Evolutionary conservation across 2,888 invertebrate genomes (phyloP).

Genomic region (Ophraella communa): DNA sequence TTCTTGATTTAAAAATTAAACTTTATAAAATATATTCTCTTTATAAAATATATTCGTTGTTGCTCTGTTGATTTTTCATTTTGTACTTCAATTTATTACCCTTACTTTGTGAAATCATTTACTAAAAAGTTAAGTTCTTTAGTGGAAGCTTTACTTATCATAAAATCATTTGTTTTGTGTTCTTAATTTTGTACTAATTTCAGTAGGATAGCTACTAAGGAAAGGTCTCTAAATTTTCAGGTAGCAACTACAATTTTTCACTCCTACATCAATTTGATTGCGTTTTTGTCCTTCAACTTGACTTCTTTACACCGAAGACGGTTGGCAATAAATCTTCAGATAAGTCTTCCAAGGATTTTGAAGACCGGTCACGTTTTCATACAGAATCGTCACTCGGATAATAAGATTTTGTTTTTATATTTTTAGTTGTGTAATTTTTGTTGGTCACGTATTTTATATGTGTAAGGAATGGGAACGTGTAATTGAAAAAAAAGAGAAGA

Average conservation of each 20-base stretch:
- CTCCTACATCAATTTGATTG: not conserved
- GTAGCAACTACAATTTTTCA: not conserved
- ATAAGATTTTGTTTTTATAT: conserved; percentile 27
- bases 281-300: conserved; percentile 3
- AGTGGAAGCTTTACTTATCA: no score
- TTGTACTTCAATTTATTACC: no score
- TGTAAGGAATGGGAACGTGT: not conserved
- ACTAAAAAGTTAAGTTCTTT: no score
- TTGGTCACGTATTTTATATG: conserved; percentile 23
- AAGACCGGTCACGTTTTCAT: conserved; percentile 31
- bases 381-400: conserved; percentile 29
- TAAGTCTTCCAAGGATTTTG: conserved; percentile 19
- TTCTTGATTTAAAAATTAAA: no score
- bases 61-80: no score
- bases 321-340: conserved; percentile 32
- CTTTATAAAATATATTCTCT: no score
- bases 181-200: no score
- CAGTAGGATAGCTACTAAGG: not conserved
- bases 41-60: no score
- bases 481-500: not conserved
- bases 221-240: not conserved
- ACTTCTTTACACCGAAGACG: not conserved
- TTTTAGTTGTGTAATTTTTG: conserved; percentile 21
- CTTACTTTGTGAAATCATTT: no score
- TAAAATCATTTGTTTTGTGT: no score